Evolutionary conservation across 2,113 vertebrate genomes (phyloP).

Genomic region (Talpa occidentalis): DNA sequence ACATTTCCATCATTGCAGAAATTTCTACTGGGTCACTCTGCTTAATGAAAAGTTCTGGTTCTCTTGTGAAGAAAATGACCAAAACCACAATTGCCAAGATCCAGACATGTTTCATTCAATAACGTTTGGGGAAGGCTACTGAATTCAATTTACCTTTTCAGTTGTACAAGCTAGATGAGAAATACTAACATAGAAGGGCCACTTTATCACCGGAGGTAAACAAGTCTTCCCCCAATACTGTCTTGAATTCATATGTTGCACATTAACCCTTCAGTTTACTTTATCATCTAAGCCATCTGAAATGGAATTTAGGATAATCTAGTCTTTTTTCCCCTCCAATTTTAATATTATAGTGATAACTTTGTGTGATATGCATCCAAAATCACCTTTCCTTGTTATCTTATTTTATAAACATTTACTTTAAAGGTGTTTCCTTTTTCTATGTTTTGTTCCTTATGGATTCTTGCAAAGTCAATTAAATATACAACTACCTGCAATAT

Average conservation of each 20-base stretch:
- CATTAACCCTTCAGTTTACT: not conserved
- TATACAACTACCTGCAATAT: not conserved
- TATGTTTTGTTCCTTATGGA: not conserved
- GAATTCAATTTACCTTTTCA: not conserved
- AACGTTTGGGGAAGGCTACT: not conserved
- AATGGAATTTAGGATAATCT: not conserved
- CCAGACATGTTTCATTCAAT: not conserved
- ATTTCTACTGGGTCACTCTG: not conserved
- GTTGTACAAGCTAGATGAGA: not conserved
- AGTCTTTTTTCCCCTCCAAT: not conserved
- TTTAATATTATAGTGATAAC: not conserved
- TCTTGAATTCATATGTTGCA: not conserved
- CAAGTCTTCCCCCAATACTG: not conserved
- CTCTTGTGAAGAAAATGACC: not conserved
- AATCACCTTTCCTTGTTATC: not conserved
- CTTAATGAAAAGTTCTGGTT: not conserved
- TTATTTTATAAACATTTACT: conserved; percentile 27
- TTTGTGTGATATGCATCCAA: not conserved
- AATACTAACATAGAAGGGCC: not conserved
- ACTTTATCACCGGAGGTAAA: not conserved
- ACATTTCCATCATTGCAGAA: not conserved
- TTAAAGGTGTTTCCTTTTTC: not conserved
- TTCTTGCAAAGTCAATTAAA: not conserved
- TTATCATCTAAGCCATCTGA: not conserved
- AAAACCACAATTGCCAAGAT: not conserved